A percentile compares a stretch with the other conserved stretches of the same genome.
Conservation (phyloP, 2,888 invertebrate species). For the Drosophila diplacantha region DNA sequence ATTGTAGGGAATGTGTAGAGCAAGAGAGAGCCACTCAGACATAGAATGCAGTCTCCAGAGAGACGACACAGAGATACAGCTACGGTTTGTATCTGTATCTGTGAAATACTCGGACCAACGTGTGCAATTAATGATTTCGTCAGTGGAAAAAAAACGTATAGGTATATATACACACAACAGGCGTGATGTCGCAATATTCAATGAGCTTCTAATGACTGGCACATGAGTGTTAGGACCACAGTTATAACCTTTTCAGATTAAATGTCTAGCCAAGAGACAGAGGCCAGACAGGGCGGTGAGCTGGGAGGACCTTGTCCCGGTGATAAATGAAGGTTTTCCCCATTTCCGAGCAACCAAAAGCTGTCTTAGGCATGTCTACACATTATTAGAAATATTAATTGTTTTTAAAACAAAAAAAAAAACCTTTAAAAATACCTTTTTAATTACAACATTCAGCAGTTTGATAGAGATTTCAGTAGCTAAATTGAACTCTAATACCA, state of each 20-base stretch:
- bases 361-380: background rate
- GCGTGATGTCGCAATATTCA: slow-evolving; percentile 64
- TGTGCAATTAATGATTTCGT: slow-evolving; percentile 58
- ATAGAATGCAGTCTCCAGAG: slow-evolving; percentile 16
- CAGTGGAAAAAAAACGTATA: slow-evolving; percentile 3
- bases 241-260: slow-evolving; percentile 32
- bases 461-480: background rate
- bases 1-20: slow-evolving; percentile 24
- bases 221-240: slow-evolving; percentile 42
- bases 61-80: too few species aligned
- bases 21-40: slow-evolving; percentile 13
- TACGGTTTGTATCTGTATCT: slow-evolving; percentile 34
- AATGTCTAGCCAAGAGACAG: slow-evolving; percentile 34
- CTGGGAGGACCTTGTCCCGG: slow-evolving; percentile 3
- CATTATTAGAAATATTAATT: background rate
- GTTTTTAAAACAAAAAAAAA: too few species aligned
- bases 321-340: slow-evolving; percentile 38
- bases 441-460: background rate
- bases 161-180: slow-evolving; percentile 9
- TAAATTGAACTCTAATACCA: background rate
- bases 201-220: slow-evolving; percentile 59
- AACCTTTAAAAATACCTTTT: background rate
- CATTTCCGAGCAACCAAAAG: background rate
- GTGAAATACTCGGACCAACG: slow-evolving; percentile 30
- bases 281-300: slow-evolving; percentile 1